Conservation (phyloP, 2,888 invertebrate genomes). For the Drosophila cognata region DNA sequence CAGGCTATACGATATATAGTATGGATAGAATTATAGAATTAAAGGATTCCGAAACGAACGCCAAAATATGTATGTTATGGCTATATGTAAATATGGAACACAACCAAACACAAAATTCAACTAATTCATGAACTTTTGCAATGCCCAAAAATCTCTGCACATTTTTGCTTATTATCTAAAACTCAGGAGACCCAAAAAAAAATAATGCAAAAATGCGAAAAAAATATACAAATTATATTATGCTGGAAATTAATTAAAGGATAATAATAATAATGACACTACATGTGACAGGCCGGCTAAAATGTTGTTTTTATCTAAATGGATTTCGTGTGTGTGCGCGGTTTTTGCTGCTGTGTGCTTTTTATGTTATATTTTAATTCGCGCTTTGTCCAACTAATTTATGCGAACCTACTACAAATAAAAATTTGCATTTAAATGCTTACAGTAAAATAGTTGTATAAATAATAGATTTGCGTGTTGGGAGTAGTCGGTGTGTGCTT, state of each 20-base stretch:
- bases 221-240: constrained; percentile 50
- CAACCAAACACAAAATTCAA: constrained; percentile 38
- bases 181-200: constrained; percentile 60
- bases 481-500: constrained; percentile 30
- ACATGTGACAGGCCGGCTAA: constrained; percentile 47
- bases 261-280: constrained; percentile 72
- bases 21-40: constrained; percentile 40
- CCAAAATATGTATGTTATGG: constrained; percentile 19
- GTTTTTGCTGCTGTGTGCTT: neutral
- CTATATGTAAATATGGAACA: constrained; percentile 23
- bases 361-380: constrained; percentile 10
- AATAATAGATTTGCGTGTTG: constrained; percentile 64
- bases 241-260: constrained; percentile 76
- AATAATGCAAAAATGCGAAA: constrained; percentile 10
- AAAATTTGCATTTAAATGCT: constrained; percentile 75
- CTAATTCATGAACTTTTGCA: constrained; percentile 67
- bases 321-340: constrained; percentile 46
- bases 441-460: constrained; percentile 64
- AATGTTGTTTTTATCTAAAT: constrained; percentile 69
- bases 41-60: constrained; percentile 36
- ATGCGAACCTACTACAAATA: constrained; percentile 70
- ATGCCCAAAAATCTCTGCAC: constrained; percentile 62
- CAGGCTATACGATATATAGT: constrained; percentile 42
- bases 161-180: constrained; percentile 69
- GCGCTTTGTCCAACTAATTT: constrained; percentile 57